Evolutionary conservation across 2,797 vertebrate species (phyloP).

Genomic region (Muraenolepis orangiensis): DNA sequence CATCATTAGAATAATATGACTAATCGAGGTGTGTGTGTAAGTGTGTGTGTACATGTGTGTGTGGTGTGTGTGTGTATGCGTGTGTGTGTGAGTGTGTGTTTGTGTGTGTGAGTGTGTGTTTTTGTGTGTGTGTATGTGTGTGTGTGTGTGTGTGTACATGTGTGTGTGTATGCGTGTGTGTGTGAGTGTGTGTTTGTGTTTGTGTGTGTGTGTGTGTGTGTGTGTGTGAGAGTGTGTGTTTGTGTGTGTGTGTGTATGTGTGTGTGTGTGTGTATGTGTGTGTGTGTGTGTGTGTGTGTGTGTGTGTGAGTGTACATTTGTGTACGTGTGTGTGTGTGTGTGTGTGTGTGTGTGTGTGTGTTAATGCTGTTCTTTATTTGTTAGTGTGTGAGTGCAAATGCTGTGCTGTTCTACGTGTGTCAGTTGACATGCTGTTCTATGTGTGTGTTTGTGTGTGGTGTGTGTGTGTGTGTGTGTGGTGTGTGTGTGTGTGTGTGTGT

Average conservation of each 20-base stretch:
- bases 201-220: background rate
- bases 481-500: no score
- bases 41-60: conserved; percentile 38
- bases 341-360: no score
- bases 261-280: background rate
- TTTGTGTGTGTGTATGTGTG: conserved; percentile 4
- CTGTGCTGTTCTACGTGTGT: no score
- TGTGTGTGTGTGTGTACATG: conserved; percentile 22
- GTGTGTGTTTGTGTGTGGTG: no score
- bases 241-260: no score
- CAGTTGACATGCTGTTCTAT: no score
- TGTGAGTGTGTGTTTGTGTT: background rate
- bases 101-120: conserved; percentile 3
- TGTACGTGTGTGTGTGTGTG: background rate
- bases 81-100: conserved; percentile 7
- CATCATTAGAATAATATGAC: background rate
- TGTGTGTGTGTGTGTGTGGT: no score
- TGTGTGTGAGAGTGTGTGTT: background rate
- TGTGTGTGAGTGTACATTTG: background rate
- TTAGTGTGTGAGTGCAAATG: no score
- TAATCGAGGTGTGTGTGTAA: background rate
- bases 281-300: no score
- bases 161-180: background rate
- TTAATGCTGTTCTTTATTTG: no score
- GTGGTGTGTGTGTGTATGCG: no score